phyloP scores from a whole-genome alignment of 2,888 invertebrate species.

The Cepaea hortensis region DNA sequence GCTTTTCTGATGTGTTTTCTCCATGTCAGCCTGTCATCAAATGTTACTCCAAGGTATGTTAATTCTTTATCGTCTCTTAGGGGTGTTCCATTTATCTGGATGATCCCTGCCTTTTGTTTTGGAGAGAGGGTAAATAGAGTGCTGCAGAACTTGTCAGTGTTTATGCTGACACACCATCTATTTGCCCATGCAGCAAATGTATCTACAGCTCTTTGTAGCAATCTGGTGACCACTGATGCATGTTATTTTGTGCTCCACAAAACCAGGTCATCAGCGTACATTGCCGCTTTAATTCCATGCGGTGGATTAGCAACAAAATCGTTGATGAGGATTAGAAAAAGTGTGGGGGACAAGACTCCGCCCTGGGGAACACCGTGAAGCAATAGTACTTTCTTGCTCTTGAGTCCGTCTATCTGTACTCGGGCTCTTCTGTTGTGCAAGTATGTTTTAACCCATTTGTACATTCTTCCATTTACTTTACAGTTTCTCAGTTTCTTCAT shows the following conservation, averaged over 20 bases:
- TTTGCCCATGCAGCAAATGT: slow-evolving; percentile 41
- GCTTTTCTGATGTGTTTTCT: neutral
- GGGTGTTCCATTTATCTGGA: neutral
- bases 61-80: slow-evolving; percentile 24
- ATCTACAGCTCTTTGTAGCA: slow-evolving; percentile 47
- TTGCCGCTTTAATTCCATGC: slow-evolving; percentile 41
- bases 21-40: neutral
- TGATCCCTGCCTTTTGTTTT: slow-evolving; percentile 30
- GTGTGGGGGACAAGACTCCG: slow-evolving; percentile 36
- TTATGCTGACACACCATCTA: slow-evolving; percentile 22
- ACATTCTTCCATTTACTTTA: neutral
- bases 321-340: slow-evolving; percentile 41
- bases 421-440: slow-evolving; percentile 31
- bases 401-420: slow-evolving; percentile 20
- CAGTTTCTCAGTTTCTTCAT: neutral
- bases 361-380: slow-evolving; percentile 40
- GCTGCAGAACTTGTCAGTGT: slow-evolving; percentile 38
- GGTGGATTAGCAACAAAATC: slow-evolving; percentile 43
- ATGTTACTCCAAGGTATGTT: slow-evolving; percentile 40
- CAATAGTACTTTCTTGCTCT: slow-evolving; percentile 27
- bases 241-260: slow-evolving; percentile 50
- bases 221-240: slow-evolving; percentile 48
- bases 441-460: slow-evolving; percentile 3
- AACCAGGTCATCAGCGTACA: slow-evolving; percentile 48
- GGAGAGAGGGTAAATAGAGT: slow-evolving; percentile 39